Percentiles rank a stretch among this genome's conserved stretches.
phyloP scores from a whole-genome alignment of 2,888 invertebrate genomes.

The Dicyrtomina minuta region DNA sequence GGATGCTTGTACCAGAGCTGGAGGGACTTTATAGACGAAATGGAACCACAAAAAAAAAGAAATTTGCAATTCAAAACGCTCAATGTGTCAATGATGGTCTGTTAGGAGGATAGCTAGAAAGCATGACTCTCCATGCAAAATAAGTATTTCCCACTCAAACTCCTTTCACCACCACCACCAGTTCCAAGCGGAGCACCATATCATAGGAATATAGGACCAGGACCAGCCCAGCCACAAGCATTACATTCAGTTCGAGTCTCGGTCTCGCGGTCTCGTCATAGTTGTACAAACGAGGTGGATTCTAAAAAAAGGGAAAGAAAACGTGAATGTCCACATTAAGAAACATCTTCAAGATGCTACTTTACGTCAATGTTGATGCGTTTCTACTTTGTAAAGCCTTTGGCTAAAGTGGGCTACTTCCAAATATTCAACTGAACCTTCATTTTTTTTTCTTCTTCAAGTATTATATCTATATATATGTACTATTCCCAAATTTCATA shows the following conservation, averaged over 20 bases:
- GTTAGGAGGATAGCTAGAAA: conserved; percentile 29
- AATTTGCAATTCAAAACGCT: conserved; percentile 40
- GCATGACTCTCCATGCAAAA: conserved; percentile 1
- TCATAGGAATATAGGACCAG: too few relatives aligned
- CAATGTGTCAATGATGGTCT: conserved; percentile 39
- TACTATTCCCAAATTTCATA: too few relatives aligned
- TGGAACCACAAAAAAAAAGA: not conserved
- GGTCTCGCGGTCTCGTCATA: too few relatives aligned
- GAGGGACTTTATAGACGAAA: not conserved
- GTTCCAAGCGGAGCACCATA: too few relatives aligned
- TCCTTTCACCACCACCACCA: too few relatives aligned
- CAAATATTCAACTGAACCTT: not conserved
- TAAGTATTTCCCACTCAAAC: not conserved
- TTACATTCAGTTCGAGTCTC: not conserved
- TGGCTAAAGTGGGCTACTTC: conserved; percentile 7
- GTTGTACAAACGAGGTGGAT: not conserved
- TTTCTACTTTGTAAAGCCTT: conserved; percentile 18
- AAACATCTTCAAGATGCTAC: conserved; percentile 27
- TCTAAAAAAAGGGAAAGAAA: conserved; percentile 7
- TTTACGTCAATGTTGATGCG: conserved; percentile 22
- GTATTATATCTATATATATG: too few relatives aligned
- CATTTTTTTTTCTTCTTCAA: too few relatives aligned
- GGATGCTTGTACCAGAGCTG: not conserved
- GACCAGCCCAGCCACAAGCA: not conserved
- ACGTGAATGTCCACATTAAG: conserved; percentile 28